Evolutionary conservation across 2,888 invertebrate genomes (phyloP).

Genomic region (Blomia tropicalis): DNA sequence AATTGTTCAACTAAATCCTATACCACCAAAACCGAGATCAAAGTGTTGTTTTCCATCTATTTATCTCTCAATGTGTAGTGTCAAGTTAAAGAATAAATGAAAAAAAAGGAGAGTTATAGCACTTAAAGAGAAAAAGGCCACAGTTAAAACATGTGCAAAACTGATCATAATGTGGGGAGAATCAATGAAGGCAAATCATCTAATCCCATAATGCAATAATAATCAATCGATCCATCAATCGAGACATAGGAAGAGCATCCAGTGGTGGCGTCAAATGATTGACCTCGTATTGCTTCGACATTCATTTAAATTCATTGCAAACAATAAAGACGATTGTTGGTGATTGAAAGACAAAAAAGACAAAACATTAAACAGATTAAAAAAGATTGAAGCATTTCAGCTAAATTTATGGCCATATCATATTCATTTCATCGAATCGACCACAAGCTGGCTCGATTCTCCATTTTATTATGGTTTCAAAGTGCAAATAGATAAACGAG

Average conservation of each 20-base stretch:
- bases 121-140: not conserved
- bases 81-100: not conserved
- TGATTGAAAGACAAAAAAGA: not conserved
- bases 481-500: not conserved
- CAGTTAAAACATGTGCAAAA: not conserved
- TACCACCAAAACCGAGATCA: too few relatives aligned
- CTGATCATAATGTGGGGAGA: too few relatives aligned
- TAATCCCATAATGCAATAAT: slow-evolving; percentile 13
- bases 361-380: slow-evolving; percentile 8
- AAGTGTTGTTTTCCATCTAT: too few relatives aligned
- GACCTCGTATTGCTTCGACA: not conserved
- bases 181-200: not conserved
- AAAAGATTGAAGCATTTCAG: not conserved
- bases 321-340: not conserved
- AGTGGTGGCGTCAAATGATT: slow-evolving; percentile 7
- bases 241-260: too few relatives aligned
- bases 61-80: too few relatives aligned
- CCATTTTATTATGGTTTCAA: not conserved
- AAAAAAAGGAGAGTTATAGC: not conserved
- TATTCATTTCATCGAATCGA: not conserved
- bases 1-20: too few relatives aligned
- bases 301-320: slow-evolving; percentile 13
- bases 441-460: not conserved
- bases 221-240: slow-evolving; percentile 13
- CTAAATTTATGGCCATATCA: too few relatives aligned